phyloP scores from a whole-genome alignment of 23 tunicate species.

The Trididemnum miniatum region DNA sequence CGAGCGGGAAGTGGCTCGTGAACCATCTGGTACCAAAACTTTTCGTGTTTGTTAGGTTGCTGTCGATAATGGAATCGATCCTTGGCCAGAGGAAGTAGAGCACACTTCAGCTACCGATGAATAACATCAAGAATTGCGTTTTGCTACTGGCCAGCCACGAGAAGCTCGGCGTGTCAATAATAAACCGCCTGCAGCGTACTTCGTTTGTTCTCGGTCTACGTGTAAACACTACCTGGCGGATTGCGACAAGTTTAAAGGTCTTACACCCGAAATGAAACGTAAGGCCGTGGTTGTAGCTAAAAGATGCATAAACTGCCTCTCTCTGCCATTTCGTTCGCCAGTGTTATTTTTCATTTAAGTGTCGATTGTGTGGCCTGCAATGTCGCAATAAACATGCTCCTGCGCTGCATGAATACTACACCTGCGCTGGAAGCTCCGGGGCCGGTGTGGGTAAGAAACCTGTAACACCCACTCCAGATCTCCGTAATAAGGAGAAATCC shows the following conservation, averaged over 20 bases:
- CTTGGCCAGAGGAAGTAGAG: too few relatives aligned
- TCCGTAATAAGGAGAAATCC: too few relatives aligned
- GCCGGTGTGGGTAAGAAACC: too few relatives aligned
- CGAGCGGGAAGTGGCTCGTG: background rate
- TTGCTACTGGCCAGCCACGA: too few relatives aligned
- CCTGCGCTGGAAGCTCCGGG: too few relatives aligned
- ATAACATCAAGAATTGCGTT: too few relatives aligned
- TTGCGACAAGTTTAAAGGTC: background rate
- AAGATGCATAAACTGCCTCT: background rate
- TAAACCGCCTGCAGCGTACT: too few relatives aligned
- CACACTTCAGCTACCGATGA: too few relatives aligned
- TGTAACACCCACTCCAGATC: too few relatives aligned
- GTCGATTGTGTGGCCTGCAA: background rate
- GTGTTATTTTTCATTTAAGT: background rate
- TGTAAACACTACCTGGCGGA: background rate
- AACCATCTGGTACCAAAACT: background rate
- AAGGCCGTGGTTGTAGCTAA: background rate
- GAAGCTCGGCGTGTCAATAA: too few relatives aligned
- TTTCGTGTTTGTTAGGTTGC: background rate
- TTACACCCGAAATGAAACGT: background rate
- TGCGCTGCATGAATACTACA: background rate
- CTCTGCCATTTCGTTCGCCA: background rate
- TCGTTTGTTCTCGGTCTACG: too few relatives aligned
- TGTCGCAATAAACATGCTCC: background rate
- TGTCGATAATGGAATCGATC: too few relatives aligned